Evolutionary conservation across 2,113 vertebrate genomes (phyloP).

Genomic region (Nothocercus julius): DNA sequence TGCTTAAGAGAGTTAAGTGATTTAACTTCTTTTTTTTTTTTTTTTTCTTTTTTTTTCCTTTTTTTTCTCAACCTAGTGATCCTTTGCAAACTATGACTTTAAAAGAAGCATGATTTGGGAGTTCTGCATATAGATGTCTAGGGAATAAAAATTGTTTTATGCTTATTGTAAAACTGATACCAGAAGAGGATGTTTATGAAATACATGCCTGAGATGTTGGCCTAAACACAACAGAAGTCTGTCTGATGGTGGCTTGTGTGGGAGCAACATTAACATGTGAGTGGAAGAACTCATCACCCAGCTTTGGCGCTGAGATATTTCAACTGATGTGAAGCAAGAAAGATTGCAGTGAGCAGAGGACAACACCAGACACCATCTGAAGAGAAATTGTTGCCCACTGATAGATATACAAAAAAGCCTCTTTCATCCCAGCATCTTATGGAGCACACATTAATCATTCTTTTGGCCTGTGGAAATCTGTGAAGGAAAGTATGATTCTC

Average conservation of each 20-base stretch:
- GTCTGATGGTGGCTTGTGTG: neutral
- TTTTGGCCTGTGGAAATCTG: neutral
- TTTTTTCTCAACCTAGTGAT: neutral
- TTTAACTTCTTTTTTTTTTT: neutral
- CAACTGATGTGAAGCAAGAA: neutral
- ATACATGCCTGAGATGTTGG: neutral
- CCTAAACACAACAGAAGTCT: slow-evolving; percentile 10
- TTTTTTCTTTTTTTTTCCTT: too few species aligned
- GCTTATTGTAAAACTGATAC: neutral
- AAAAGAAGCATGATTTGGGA: neutral
- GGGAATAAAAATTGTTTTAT: neutral
- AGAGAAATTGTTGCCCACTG: neutral
- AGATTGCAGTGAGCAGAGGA: neutral
- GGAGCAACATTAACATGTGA: neutral
- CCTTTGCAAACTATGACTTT: neutral
- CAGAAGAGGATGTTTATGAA: neutral
- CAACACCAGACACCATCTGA: neutral
- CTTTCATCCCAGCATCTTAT: neutral
- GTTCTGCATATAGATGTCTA: neutral
- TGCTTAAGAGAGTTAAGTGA: neutral
- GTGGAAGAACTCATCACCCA: neutral
- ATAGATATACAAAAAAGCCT: neutral
- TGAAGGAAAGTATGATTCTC: neutral
- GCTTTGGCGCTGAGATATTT: neutral
- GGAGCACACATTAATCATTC: neutral